Base-by-base conservation (phyloP, 2,113 vertebrate genomes). In the Alosa alosa region DNA sequence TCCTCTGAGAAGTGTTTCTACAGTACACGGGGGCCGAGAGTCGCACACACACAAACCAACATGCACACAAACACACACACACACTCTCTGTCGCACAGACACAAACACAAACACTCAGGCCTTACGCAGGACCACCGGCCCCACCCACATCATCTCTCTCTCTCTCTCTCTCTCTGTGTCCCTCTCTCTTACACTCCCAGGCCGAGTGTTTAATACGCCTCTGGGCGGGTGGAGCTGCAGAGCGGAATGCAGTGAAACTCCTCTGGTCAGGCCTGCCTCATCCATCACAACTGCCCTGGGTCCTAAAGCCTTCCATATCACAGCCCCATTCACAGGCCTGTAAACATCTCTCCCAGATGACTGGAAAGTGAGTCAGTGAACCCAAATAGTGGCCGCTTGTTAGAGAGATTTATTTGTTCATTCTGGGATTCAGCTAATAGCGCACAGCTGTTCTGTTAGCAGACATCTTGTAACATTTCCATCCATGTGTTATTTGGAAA, bases 241-340 rank as follows among this genome's bases (percentile, higher is more conserved):
- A 81, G 3, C 91, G 81, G 94, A 96, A 96, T 95, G 94, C 92
- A 82, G 93, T 89, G 57, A 15, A 91, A 93, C 91, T 91, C 92
- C 91, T 87, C 89, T 88, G 84, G 86, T 84, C 86, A 83, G 18
- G 68, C 64, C 36, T 60, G 46, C 82, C 91, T 88, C 87, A 31
- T 72, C 22, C 49, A 49, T 84, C 22, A 46, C 84, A 83, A 84
- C 88, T 84, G 81, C 91, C 45, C 94, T 84, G 92, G 95, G 94
- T 96, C 94, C 94, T 94, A 94, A 72, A 90, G 93, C 90, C 86
- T 85, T 60, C 83, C 89, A 0, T 0, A 1, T 4, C 6, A 4
- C 55, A 60, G 18, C 20, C 20, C 55, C 55, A 60, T 18, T 4
- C 18, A 22, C 1, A 22, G 55, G 18, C 5, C 20, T 22, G 20